Conservation (phyloP, 1,140 invertebrate species). For the Atta texana region DNA sequence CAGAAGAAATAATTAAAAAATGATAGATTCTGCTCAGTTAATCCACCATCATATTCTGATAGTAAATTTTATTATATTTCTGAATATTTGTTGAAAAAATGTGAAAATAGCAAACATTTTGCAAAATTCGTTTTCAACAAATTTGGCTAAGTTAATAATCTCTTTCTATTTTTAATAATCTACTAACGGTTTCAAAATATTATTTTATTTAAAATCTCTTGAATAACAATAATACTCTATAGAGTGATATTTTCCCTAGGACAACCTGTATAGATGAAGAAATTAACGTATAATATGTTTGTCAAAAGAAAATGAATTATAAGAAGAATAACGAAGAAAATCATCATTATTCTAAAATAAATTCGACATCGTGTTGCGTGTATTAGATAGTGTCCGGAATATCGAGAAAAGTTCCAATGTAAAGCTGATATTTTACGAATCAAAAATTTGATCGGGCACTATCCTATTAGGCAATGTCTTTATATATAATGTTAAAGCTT, state of each 20-base stretch:
- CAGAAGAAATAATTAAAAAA: not conserved
- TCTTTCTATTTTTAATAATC: slow-evolving; percentile 6
- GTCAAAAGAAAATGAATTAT: not conserved
- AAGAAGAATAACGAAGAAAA: not conserved
- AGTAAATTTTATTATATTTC: no score
- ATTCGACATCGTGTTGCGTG: not conserved
- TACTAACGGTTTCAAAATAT: not conserved
- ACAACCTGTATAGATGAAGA: not conserved
- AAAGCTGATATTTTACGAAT: not conserved
- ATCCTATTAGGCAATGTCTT: not conserved
- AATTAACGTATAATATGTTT: slow-evolving; percentile 7
- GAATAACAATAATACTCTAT: not conserved
- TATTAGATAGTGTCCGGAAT: not conserved
- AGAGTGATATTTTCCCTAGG: slow-evolving; percentile 1
- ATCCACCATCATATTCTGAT: no score
- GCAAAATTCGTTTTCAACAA: not conserved
- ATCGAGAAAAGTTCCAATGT: not conserved
- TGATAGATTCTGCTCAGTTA: no score
- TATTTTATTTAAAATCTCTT: slow-evolving; percentile 6
- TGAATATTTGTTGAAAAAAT: no score
- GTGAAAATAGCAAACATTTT: not conserved
- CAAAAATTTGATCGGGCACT: not conserved
- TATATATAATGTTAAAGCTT: not conserved
- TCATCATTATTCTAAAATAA: slow-evolving; percentile 7
- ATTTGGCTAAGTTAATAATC: not conserved